Evolutionary conservation across 1,140 invertebrate species (phyloP).

Genomic region (Zeugodacus cucurbitae): DNA sequence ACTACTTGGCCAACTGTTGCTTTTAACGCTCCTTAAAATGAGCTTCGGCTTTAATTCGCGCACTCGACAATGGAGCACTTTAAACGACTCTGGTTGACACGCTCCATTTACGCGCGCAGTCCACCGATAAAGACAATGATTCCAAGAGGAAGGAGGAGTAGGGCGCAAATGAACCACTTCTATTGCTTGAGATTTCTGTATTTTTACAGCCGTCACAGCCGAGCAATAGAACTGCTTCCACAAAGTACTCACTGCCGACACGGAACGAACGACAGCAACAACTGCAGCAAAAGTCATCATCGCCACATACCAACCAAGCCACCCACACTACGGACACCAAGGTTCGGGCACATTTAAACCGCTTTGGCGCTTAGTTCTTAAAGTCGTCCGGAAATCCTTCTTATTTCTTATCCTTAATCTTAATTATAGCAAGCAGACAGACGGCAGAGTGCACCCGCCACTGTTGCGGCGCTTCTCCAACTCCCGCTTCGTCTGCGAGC

Average conservation of each 20-base stretch:
- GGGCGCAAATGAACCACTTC: background rate
- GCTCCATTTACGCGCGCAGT: constrained; percentile 24
- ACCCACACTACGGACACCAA: background rate
- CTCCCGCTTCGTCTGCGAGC: too few relatives aligned
- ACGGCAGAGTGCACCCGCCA: constrained; percentile 49
- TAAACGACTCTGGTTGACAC: constrained; percentile 30
- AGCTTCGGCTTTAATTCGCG: background rate
- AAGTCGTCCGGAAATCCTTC: constrained; percentile 58
- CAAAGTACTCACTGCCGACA: background rate
- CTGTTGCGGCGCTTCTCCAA: background rate
- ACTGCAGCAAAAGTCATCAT: background rate
- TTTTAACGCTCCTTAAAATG: background rate
- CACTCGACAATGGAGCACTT: background rate
- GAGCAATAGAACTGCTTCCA: background rate
- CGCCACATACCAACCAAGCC: background rate
- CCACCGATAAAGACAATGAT: constrained; percentile 1
- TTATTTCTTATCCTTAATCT: constrained; percentile 66
- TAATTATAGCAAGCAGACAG: constrained; percentile 58
- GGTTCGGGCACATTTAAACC: constrained; percentile 52
- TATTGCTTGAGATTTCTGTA: background rate
- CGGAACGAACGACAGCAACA: background rate
- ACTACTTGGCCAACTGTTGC: background rate
- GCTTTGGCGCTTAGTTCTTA: constrained; percentile 50
- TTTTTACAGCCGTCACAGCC: background rate
- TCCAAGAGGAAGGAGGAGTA: background rate